phyloP scores from a whole-genome alignment of 2,888 invertebrate genomes.

The Cheilosia vernalis region DNA sequence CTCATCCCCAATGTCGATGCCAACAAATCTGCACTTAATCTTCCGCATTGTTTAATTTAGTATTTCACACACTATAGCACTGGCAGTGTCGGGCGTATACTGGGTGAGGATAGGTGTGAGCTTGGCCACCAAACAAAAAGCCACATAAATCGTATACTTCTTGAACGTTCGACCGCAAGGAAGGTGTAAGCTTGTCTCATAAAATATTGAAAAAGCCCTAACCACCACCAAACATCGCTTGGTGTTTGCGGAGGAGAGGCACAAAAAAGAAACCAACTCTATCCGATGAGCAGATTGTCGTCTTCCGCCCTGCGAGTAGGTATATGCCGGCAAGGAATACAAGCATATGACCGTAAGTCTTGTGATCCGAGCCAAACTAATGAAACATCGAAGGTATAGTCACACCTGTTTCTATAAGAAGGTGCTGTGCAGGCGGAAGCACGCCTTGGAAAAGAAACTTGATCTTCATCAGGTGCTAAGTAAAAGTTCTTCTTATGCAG shows the following conservation, averaged over 20 bases:
- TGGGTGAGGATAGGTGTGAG: constrained; percentile 15
- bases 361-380: constrained; percentile 69
- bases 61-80: constrained; percentile 45
- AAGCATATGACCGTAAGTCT: constrained; percentile 49
- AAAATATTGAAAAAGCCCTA: constrained; percentile 70
- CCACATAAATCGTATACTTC: constrained; percentile 71
- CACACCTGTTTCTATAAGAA: constrained; percentile 63
- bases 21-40: constrained; percentile 72
- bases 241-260: constrained; percentile 42
- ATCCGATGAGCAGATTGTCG: constrained; percentile 73
- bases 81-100: neutral
- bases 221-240: constrained; percentile 43
- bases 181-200: constrained; percentile 74
- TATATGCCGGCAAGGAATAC: neutral
- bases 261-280: constrained; percentile 65
- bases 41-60: constrained; percentile 75
- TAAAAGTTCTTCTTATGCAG: constrained; percentile 71
- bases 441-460: constrained; percentile 69
- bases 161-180: constrained; percentile 70
- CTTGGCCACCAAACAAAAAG: constrained; percentile 71
- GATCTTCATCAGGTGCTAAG: constrained; percentile 75
- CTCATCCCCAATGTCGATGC: constrained; percentile 64
- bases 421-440: constrained; percentile 32
- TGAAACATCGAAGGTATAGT: constrained; percentile 71
- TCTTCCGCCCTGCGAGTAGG: constrained; percentile 50